Evolutionary conservation across 2,113 vertebrate genomes (phyloP).

Genomic region (Chloebia gouldiae): DNA sequence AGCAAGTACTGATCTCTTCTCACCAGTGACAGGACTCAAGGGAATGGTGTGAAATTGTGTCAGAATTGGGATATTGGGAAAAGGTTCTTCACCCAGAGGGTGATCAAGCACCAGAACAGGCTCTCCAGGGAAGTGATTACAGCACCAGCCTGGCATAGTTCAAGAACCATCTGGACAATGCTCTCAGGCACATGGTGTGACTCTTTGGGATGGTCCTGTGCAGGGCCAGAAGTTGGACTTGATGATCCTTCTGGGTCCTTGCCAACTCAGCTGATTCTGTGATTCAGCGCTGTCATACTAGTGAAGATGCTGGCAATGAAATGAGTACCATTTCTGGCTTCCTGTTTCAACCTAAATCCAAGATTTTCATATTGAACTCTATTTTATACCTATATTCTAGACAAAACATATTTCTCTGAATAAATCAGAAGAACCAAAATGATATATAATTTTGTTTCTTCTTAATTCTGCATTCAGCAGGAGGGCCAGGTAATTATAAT

Average conservation of each 20-base stretch:
- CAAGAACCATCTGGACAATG: neutral
- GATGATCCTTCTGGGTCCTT: neutral
- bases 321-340: neutral
- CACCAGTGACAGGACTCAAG: neutral
- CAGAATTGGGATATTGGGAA: no score
- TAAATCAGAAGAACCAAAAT: neutral
- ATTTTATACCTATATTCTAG: neutral
- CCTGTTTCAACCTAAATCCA: neutral
- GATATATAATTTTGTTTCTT: neutral
- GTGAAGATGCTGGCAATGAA: neutral
- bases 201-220: neutral
- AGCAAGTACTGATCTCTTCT: no score
- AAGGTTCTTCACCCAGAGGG: neutral
- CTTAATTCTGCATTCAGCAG: neutral
- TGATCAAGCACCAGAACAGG: fast-evolving
- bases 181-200: neutral
- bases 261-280: neutral
- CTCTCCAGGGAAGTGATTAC: neutral
- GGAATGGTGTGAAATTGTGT: neutral
- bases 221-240: neutral
- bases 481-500: neutral
- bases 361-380: neutral
- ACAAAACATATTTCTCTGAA: neutral
- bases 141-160: neutral
- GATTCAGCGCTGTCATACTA: neutral